A percentile compares a stretch with the other conserved stretches of the same genome.
phyloP scores from a whole-genome alignment of 2,797 vertebrate species.

The Lagodon rhomboides region DNA sequence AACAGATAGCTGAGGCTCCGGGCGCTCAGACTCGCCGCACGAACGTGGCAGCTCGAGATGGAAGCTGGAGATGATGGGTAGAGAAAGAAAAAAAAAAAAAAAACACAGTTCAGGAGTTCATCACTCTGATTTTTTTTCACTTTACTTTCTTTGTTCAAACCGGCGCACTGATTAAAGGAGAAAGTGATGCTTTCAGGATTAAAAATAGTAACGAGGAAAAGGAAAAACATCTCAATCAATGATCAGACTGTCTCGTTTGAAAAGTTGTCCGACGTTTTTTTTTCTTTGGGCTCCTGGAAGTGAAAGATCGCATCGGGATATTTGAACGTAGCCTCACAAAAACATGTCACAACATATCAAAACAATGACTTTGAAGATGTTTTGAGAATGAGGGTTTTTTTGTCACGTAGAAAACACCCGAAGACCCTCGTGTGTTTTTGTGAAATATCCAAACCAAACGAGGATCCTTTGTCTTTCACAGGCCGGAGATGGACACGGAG shows the following conservation, averaged over 20 bases:
- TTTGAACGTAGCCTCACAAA: neutral
- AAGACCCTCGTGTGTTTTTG: neutral
- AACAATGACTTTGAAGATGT: constrained; percentile 1
- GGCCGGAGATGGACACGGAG: constrained; percentile 93
- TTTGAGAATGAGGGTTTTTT: constrained; percentile 7
- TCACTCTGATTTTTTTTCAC: neutral
- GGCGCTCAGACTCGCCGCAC: constrained; percentile 37
- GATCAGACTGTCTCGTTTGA: neutral
- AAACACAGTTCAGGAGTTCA: constrained; percentile 34
- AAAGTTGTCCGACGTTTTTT: constrained; percentile 1
- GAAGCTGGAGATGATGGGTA: constrained; percentile 29
- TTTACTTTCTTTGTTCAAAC: constrained; percentile 7
- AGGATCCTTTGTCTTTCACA: constrained; percentile 64
- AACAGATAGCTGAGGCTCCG: constrained; percentile 57
- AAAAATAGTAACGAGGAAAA: constrained; percentile 5
- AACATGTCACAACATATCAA: constrained; percentile 1
- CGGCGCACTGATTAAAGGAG: neutral
- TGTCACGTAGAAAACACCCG: neutral
- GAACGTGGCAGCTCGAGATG: constrained; percentile 31
- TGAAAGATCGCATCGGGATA: neutral
- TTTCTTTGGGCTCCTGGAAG: neutral
- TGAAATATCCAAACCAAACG: neutral
- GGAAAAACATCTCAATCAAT: constrained; percentile 14
- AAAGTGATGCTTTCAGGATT: neutral
- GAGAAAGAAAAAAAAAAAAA: neutral